Base-by-base conservation (phyloP, 1,140 invertebrate species). In the Plectus sambesii region DNA sequence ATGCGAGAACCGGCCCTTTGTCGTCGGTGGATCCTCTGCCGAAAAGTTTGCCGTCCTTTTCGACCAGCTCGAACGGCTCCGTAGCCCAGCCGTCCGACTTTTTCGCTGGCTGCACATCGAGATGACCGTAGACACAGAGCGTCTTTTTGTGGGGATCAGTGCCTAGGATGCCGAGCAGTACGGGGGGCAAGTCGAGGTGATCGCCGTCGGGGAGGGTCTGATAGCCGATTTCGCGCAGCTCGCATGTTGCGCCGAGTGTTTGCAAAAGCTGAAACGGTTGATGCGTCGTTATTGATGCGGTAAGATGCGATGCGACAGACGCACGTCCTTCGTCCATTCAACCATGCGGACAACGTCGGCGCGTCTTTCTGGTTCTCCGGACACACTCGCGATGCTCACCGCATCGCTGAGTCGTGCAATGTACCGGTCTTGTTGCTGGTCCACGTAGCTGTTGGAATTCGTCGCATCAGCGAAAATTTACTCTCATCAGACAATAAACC, bases 101-200 rank as follows among this genome's bases (percentile, higher is more conserved):
- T 3, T 40, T 62, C 5, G 92, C 92, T 36, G 92, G 90, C 70
- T 96, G 92, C 1, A 97, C 92, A 77, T 98, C 93, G 60, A 98
- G 79, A 75, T 98, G 93, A 0, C 92, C 93, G 74, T 98, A 98
- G 40, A 98, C 77, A 42, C 86, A 79, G 36, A 97, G 77, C 15
- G 90, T 98, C 61, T 88, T 78, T 61, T 75, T 74, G 4, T 78
- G 78, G 0, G 80, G 74, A 69, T 94, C 85, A 55, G 77, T 80
- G 49, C 88, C 89, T 38, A 96, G 74, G 24, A 71, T 73, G 19
- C 82, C 89, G n/a, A 93, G 73, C 19, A 97, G 62, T 6, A 89
- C 82, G 25, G 89, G 87, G 1, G 93, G 93, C 26, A 96, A 70
- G 26, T 79, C 77, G 25, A 93, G 70, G 58, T 77, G 70, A 43